These are phyloP conservation scores for Euphonia xanthogaster DNA, from an alignment of 2,797 vertebrate species.

Conservation along the genomic window DNA sequence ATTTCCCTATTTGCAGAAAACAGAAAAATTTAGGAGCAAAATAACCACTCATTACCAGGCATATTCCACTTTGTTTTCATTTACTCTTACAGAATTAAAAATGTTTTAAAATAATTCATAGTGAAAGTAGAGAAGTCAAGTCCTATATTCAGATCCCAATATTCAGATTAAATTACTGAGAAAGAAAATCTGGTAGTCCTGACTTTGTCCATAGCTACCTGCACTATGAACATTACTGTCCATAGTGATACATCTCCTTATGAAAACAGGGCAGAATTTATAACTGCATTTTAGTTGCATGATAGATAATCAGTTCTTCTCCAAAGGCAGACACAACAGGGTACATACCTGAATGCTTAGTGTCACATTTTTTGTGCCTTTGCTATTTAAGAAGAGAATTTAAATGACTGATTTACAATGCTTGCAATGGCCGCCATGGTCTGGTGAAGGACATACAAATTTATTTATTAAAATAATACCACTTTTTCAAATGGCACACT, in stretches of 20 bases:
- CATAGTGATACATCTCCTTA: not conserved
- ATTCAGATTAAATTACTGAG: not conserved
- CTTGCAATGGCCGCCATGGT: not conserved
- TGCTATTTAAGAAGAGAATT: not conserved
- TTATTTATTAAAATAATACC: not conserved
- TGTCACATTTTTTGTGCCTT: not conserved
- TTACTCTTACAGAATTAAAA: not conserved
- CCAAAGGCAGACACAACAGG: not conserved
- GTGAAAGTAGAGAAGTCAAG: not conserved
- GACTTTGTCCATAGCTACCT: not conserved
- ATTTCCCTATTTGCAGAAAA: not conserved
- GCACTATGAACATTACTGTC: fast-evolving
- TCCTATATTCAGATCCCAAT: no score
- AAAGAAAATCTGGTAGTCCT: not conserved
- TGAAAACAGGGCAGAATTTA: not conserved
- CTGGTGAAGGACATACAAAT: not conserved
- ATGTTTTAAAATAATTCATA: not conserved
- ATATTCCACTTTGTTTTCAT: not conserved
- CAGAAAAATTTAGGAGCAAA: not conserved
- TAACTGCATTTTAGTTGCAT: not conserved
- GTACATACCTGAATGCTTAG: fast-evolving
- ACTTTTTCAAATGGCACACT: not conserved
- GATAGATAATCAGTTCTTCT: not conserved
- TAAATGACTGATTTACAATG: not conserved
- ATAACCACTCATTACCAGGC: not conserved